Conservation (phyloP, 2,113 vertebrate genomes). For the Todiramphus saurophagus region DNA sequence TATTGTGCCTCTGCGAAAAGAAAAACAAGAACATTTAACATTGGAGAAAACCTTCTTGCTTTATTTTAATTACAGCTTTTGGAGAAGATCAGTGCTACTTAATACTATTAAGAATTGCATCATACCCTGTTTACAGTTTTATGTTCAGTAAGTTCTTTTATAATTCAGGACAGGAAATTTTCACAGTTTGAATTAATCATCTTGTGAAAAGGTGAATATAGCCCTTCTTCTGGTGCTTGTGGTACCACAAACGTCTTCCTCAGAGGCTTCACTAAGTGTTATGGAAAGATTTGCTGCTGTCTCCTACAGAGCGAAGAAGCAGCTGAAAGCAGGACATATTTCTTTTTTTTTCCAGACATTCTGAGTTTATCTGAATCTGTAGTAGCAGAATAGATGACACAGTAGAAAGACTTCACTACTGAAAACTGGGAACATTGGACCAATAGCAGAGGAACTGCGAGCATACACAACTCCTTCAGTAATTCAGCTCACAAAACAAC, state of each 20-base stretch:
- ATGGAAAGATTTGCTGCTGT: not conserved
- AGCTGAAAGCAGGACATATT: not conserved
- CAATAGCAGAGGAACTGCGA: not conserved
- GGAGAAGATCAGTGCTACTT: not conserved
- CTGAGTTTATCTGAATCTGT: not conserved
- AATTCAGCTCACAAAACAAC: not conserved
- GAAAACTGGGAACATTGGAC: not conserved
- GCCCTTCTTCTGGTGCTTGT: not conserved
- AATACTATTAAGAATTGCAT: slow-evolving; percentile 11
- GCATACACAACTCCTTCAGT: not conserved
- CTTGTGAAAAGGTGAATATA: not conserved
- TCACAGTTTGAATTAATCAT: not conserved
- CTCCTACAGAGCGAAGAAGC: not conserved
- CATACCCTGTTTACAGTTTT: slow-evolving; percentile 45
- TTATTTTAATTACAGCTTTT: not conserved
- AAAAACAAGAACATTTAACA: not conserved
- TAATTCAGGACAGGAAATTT: not conserved
- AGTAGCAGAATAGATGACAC: not conserved
- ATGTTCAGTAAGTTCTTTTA: slow-evolving; percentile 25
- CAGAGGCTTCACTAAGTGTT: not conserved
- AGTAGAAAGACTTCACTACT: not conserved
- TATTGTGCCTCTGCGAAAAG: not conserved
- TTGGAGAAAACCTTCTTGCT: not conserved
- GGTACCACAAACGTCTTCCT: not conserved
- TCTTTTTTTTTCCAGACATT: not conserved